Evolutionary conservation across 1,140 invertebrate species (phyloP).

Genomic region (Oncopodura yosiiana): DNA sequence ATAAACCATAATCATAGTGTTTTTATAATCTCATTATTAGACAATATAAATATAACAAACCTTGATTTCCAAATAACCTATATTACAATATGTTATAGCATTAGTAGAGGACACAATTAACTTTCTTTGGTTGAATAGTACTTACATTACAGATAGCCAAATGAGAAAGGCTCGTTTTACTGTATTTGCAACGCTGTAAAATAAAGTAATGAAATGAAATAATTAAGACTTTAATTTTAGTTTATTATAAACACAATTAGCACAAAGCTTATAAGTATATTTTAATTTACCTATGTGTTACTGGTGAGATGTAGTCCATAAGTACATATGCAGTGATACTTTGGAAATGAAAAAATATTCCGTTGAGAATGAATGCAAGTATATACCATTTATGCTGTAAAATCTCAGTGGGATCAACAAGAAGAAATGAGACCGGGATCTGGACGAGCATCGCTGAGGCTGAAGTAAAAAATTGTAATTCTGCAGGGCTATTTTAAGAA

Average conservation of each 20-base stretch:
- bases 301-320: conserved; percentile 76
- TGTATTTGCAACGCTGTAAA: conserved; percentile 72
- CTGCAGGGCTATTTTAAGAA: conserved; percentile 56
- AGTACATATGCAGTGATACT: conserved; percentile 76
- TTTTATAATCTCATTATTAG: no score
- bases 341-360: conserved; percentile 76
- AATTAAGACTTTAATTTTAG: conserved; percentile 1
- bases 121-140: no score
- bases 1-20: no score
- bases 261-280: neutral
- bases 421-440: conserved; percentile 59
- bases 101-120: no score
- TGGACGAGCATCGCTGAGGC: conserved; percentile 67
- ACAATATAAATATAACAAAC: conserved; percentile 44
- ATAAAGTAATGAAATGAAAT: conserved; percentile 23
- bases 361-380: conserved; percentile 59
- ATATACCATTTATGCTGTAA: conserved; percentile 46
- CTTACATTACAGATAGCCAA: conserved; percentile 69
- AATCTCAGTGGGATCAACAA: conserved; percentile 53
- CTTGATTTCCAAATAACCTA: conserved; percentile 69
- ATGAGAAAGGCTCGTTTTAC: conserved; percentile 73
- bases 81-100: no score
- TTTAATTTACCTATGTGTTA: conserved; percentile 64
- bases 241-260: conserved; percentile 1
- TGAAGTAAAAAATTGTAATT: conserved; percentile 76